These are phyloP conservation scores for Toxotes chatareus DNA, from an alignment of 2,113 vertebrate species.

Conservation along the genomic window DNA sequence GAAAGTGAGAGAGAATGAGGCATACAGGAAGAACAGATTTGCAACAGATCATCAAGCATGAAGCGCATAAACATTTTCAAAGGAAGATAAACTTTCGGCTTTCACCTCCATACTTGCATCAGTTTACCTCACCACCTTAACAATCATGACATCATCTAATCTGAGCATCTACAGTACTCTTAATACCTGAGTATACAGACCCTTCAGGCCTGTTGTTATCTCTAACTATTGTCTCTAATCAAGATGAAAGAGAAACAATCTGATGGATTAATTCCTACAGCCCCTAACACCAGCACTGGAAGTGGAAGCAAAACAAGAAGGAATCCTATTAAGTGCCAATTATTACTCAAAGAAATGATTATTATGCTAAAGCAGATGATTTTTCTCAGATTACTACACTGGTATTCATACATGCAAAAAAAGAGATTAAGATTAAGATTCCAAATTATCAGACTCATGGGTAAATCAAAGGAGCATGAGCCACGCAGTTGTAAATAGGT, in stretches of 20 bases:
- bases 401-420: neutral
- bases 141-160: slow-evolving; percentile 2
- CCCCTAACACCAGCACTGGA: neutral
- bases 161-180: neutral
- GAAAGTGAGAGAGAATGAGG: slow-evolving; percentile 15
- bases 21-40: neutral
- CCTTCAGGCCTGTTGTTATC: slow-evolving; percentile 24
- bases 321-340: neutral
- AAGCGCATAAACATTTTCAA: neutral
- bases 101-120: neutral
- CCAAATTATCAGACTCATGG: neutral
- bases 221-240: slow-evolving; percentile 5
- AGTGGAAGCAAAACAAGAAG: neutral
- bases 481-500: neutral
- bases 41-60: neutral
- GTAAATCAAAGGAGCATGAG: neutral
- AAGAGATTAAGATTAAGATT: neutral
- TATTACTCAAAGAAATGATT: neutral
- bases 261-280: slow-evolving; percentile 4
- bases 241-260: slow-evolving; percentile 28
- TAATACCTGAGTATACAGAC: slow-evolving; percentile 14
- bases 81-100: neutral
- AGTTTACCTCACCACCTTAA: neutral
- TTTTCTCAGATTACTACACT: neutral
- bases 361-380: neutral